Evolutionary conservation across 1,140 invertebrate species (phyloP).

Genomic region (Lycorma delicatula): DNA sequence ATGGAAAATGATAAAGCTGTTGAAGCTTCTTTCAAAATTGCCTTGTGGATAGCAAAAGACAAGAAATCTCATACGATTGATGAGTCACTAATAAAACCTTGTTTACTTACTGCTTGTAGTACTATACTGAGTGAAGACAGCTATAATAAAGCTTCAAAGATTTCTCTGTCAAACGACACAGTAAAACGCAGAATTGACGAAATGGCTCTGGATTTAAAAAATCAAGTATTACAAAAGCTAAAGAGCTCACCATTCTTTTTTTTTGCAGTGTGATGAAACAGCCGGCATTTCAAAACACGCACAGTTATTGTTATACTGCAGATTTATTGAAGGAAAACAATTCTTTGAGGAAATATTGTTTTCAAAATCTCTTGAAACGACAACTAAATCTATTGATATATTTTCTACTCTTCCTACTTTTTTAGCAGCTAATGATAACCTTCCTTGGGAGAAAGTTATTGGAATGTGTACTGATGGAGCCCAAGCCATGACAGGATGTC

Average conservation of each 20-base stretch:
- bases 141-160: no score
- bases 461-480: slow-evolving; percentile 38
- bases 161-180: no score
- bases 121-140: slow-evolving; percentile 10
- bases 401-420: neutral
- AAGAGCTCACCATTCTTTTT: neutral
- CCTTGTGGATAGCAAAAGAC: slow-evolving; percentile 14
- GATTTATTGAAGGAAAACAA: slow-evolving; percentile 24
- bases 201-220: neutral
- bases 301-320: slow-evolving; percentile 15
- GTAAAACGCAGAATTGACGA: slow-evolving; percentile 3
- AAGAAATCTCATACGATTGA: slow-evolving; percentile 14
- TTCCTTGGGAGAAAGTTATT: slow-evolving; percentile 22
- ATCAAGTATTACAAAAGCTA: neutral
- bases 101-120: slow-evolving; percentile 10
- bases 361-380: slow-evolving; percentile 1
- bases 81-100: slow-evolving; percentile 8
- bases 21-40: slow-evolving; percentile 14
- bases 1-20: neutral
- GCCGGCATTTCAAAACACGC: neutral
- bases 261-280: neutral
- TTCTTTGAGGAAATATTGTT: slow-evolving; percentile 6
- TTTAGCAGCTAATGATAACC: slow-evolving; percentile 2
- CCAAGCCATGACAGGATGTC: slow-evolving; percentile 34
- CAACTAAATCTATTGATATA: neutral